These are phyloP conservation scores for Neolamprologus fasciatus DNA, from an alignment of 2,113 vertebrate genomes.

Conservation along the genomic window DNA sequence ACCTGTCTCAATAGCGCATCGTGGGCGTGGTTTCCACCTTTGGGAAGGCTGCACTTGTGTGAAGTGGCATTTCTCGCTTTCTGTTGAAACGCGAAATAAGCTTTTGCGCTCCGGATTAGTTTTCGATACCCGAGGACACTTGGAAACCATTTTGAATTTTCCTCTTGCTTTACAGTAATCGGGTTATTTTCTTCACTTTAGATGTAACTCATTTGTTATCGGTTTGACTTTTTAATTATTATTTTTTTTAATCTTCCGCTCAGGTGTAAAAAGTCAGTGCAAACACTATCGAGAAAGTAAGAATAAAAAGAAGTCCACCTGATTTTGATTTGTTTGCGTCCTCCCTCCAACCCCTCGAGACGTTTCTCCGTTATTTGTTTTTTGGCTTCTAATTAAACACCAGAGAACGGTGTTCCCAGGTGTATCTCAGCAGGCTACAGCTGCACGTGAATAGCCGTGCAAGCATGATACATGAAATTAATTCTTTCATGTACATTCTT, in stretches of 20 bases:
- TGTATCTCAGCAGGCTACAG: background rate
- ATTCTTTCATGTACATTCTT: background rate
- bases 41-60: background rate
- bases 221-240: background rate
- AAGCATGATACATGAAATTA: background rate
- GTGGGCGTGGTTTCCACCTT: background rate
- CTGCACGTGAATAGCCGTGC: background rate
- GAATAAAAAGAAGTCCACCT: background rate
- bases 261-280: background rate
- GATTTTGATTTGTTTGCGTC: background rate
- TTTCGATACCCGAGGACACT: too few species aligned
- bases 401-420: background rate
- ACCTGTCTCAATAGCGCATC: background rate
- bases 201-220: accelerated
- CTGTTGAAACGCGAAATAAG: background rate
- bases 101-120: background rate
- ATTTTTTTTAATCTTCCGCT: too few species aligned
- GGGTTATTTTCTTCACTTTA: background rate
- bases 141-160: background rate
- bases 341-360: background rate
- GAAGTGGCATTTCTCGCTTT: accelerated
- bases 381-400: background rate
- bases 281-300: background rate
- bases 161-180: background rate
- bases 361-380: background rate